Evolutionary conservation across 2,797 vertebrate genomes (phyloP).

Genomic region (Aeoliscus strigatus): DNA sequence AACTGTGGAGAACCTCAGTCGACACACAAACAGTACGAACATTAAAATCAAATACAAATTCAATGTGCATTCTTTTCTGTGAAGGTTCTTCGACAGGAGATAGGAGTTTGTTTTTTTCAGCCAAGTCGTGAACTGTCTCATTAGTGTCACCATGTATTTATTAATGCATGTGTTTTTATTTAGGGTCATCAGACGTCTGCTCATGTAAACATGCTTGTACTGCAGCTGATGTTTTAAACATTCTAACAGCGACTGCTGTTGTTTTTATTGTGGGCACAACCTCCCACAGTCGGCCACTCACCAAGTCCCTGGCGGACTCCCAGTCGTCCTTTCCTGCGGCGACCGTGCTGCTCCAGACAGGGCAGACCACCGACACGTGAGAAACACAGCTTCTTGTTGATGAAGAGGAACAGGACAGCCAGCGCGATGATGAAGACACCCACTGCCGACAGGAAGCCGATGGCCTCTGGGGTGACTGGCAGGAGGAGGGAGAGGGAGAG

Average conservation of each 20-base stretch:
- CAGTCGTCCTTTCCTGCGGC: constrained; percentile 67
- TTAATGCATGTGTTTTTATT: too few relatives aligned
- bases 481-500: constrained; percentile 67
- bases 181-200: neutral
- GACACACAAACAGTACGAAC: too few relatives aligned
- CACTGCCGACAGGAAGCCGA: constrained; percentile 79
- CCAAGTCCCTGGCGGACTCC: constrained; percentile 72
- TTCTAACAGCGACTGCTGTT: too few relatives aligned
- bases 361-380: constrained; percentile 73
- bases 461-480: constrained; percentile 80
- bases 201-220: too few relatives aligned
- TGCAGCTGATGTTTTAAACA: neutral
- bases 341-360: constrained; percentile 69
- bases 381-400: constrained; percentile 87
- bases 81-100: too few relatives aligned
- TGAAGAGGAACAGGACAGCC: constrained; percentile 82
- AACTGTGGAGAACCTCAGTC: neutral
- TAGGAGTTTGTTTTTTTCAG: too few relatives aligned
- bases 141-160: too few relatives aligned
- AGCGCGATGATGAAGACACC: constrained; percentile 80
- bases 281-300: constrained; percentile 60
- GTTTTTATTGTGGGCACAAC: neutral
- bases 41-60: too few relatives aligned
- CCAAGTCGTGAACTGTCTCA: too few relatives aligned
- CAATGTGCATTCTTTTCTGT: too few relatives aligned